Conservation (phyloP, 2,888 invertebrate species). For the Erebia aethiops region DNA sequence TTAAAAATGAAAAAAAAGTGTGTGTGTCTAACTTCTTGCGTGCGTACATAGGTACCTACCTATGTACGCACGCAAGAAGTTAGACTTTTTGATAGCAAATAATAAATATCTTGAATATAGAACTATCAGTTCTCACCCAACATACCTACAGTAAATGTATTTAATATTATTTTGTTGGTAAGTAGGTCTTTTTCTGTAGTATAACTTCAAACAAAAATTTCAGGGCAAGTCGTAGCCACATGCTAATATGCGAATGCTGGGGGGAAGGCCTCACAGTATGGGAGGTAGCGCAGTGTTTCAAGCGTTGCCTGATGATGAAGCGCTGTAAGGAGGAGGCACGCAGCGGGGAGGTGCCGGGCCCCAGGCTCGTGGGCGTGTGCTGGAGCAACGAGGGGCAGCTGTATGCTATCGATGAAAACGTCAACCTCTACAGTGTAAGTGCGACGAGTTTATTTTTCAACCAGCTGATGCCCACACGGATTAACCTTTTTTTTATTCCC, state of each 20-base stretch:
- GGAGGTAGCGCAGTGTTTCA: constrained; percentile 75
- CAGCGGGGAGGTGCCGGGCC: constrained; percentile 61
- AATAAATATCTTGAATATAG: too few relatives aligned
- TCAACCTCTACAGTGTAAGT: constrained; percentile 67
- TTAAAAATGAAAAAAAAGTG: background rate
- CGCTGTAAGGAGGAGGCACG: constrained; percentile 56
- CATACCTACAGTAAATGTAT: too few relatives aligned
- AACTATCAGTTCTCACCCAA: too few relatives aligned
- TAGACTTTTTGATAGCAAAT: too few relatives aligned
- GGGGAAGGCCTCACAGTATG: constrained; percentile 69
- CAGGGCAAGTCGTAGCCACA: constrained; percentile 70
- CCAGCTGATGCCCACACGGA: too few relatives aligned
- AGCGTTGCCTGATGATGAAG: constrained; percentile 63
- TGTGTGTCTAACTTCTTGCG: too few relatives aligned
- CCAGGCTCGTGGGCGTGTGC: constrained; percentile 58
- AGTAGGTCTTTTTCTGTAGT: too few relatives aligned
- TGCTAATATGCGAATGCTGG: constrained; percentile 72
- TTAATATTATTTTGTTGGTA: too few relatives aligned
- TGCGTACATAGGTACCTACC: too few relatives aligned
- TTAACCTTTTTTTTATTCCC: too few relatives aligned
- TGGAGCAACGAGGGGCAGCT: constrained; percentile 71
- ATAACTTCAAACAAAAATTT: too few relatives aligned
- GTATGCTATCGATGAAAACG: constrained; percentile 64
- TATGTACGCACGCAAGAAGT: too few relatives aligned
- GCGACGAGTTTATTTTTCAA: background rate